These are phyloP conservation scores for Parauchenoglanis punctatus DNA, from an alignment of 2,797 vertebrate genomes.

Conservation along the genomic window DNA sequence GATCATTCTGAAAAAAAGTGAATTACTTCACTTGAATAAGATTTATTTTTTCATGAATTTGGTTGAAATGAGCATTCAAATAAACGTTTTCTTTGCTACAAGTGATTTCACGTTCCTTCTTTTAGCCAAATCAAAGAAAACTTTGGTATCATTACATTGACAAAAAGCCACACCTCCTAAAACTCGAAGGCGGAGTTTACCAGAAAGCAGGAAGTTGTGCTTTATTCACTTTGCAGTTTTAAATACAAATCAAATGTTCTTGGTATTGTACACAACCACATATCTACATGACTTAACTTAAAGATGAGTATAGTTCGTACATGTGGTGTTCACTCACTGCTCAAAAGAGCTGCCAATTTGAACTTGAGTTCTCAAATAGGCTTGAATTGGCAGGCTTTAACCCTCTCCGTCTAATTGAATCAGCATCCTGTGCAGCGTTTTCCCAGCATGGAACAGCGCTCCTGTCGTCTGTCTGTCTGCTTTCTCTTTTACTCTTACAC, in stretches of 20 bases:
- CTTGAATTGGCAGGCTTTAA: slow-evolving; percentile 36
- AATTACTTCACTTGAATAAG: not conserved
- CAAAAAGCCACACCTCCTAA: too few relatives aligned
- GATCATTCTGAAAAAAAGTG: not conserved
- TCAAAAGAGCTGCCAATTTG: not conserved
- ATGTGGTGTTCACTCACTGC: slow-evolving; percentile 5
- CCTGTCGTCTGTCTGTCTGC: slow-evolving; percentile 69
- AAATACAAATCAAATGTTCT: not conserved
- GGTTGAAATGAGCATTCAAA: not conserved
- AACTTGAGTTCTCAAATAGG: not conserved
- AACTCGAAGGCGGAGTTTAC: not conserved
- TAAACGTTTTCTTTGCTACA: not conserved
- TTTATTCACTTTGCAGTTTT: not conserved
- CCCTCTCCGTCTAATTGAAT: slow-evolving; percentile 33
- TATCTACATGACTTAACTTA: not conserved
- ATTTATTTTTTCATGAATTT: not conserved
- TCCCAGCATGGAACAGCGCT: slow-evolving; percentile 45
- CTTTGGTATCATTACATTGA: not conserved
- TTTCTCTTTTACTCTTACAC: slow-evolving; percentile 58
- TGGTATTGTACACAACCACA: not conserved
- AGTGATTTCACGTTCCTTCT: not conserved
- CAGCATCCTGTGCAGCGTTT: slow-evolving; percentile 47
- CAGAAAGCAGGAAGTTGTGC: not conserved
- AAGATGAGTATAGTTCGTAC: not conserved
- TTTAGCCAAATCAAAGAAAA: not conserved